These are phyloP conservation scores for Eilema caniola DNA, from an alignment of 2,888 invertebrate species.

Conservation along the genomic window DNA sequence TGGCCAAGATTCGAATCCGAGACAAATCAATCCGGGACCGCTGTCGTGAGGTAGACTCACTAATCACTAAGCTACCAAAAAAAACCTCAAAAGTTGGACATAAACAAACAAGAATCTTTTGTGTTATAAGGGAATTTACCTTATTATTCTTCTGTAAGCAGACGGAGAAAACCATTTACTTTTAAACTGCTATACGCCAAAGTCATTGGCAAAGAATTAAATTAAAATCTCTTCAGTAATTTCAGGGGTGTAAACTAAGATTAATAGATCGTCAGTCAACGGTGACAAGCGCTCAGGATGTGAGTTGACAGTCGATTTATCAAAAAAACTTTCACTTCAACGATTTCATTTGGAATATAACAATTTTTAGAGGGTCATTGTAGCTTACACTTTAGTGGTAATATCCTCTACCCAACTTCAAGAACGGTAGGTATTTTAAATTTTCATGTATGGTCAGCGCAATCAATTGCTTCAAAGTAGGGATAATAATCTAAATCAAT, in stretches of 20 bases:
- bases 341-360: constrained; percentile 12
- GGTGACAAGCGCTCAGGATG: constrained; percentile 20
- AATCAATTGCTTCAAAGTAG: too few species aligned
- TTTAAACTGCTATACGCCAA: not conserved
- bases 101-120: too few species aligned
- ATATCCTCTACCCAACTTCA: too few species aligned
- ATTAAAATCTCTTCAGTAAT: constrained; percentile 19
- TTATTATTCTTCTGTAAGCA: not conserved
- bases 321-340: constrained; percentile 18
- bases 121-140: not conserved
- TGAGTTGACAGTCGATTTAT: constrained; percentile 23
- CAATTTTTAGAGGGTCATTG: not conserved
- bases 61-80: too few species aligned
- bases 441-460: too few species aligned
- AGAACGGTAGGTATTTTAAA: too few species aligned
- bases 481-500: too few species aligned
- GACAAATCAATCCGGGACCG: too few species aligned
- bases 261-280: constrained; percentile 20
- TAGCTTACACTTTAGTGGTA: not conserved
- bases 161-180: not conserved
- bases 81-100: too few species aligned
- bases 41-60: too few species aligned
- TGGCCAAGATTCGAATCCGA: too few species aligned
- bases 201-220: constrained; percentile 5
- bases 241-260: constrained; percentile 19